A percentile compares a stretch with the other conserved stretches of the same genome.
These are phyloP conservation scores for Chiloscyllium plagiosum DNA, from an alignment of 2,113 vertebrate genomes.

Conservation along the genomic window DNA sequence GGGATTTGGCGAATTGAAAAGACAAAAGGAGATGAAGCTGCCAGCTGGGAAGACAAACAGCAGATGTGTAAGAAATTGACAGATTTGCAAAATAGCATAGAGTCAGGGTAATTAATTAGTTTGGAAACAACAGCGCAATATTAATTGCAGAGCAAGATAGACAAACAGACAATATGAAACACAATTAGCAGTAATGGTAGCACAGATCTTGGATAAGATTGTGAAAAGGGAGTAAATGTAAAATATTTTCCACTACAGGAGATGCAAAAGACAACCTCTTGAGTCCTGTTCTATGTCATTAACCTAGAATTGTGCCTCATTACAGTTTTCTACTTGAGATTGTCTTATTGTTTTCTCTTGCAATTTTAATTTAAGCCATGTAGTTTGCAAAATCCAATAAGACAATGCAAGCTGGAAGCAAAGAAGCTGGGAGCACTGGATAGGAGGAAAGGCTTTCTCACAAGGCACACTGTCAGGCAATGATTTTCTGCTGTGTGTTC, in stretches of 20 bases:
- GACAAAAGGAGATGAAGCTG: conserved; percentile 20
- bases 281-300: background rate
- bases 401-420: background rate
- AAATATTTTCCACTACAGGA: background rate
- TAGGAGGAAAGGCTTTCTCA: background rate
- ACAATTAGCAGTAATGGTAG: background rate
- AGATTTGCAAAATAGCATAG: background rate
- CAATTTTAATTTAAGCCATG: background rate
- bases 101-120: conserved; percentile 19
- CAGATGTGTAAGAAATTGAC: conserved; percentile 25
- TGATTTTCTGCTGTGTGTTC: background rate
- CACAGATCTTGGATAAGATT: background rate
- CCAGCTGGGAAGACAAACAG: background rate
- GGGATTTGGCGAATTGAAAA: background rate
- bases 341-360: background rate
- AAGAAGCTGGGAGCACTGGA: background rate
- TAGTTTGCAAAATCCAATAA: background rate
- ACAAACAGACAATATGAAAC: conserved; percentile 4
- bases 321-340: background rate
- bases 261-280: background rate
- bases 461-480: background rate
- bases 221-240: background rate
- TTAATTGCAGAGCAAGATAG: background rate
- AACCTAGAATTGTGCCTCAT: background rate
- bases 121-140: background rate